Percentiles rank a stretch among this genome's conserved stretches.
These are phyloP conservation scores for Pseudomugil gertrudae DNA, from an alignment of 2,797 vertebrate species.

Conservation along the genomic window DNA sequence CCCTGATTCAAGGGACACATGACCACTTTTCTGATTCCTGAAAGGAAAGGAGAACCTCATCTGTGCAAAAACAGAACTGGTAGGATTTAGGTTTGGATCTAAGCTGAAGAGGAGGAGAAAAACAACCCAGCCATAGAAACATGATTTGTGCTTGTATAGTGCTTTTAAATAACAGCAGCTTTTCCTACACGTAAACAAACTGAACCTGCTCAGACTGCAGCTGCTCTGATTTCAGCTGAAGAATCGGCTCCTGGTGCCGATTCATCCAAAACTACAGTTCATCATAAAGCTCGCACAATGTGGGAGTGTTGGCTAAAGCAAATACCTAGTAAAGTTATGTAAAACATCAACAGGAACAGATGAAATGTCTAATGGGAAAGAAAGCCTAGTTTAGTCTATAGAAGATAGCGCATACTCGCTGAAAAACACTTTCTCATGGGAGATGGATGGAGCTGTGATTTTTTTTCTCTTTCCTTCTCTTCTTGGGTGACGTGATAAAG, in stretches of 20 bases:
- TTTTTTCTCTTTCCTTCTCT: not conserved
- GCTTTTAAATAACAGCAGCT: not conserved
- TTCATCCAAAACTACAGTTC: slow-evolving; percentile 35
- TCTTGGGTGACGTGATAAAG: slow-evolving; percentile 27
- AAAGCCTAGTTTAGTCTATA: slow-evolving; percentile 70
- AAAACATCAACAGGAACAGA: slow-evolving; percentile 19
- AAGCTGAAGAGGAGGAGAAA: not conserved
- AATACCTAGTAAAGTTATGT: slow-evolving; percentile 37
- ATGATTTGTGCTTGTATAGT: slow-evolving; percentile 5
- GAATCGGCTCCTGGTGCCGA: slow-evolving; percentile 16
- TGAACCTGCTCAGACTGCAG: slow-evolving; percentile 2
- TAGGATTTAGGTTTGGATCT: not conserved
- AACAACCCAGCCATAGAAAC: not conserved
- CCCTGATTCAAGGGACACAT: not conserved
- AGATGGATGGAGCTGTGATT: slow-evolving; percentile 4
- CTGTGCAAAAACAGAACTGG: not conserved
- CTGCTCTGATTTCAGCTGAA: slow-evolving; percentile 8
- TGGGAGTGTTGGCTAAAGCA: slow-evolving; percentile 41
- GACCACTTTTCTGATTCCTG: not conserved
- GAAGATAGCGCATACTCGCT: slow-evolving; percentile 40
- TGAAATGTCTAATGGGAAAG: slow-evolving; percentile 38
- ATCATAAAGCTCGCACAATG: slow-evolving; percentile 35
- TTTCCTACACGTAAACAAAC: not conserved
- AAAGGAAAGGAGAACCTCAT: not conserved
- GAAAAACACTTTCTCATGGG: slow-evolving; percentile 54